Evolutionary conservation across 2,113 vertebrate genomes (phyloP).

Genomic region (Ramphastos sulfuratus): DNA sequence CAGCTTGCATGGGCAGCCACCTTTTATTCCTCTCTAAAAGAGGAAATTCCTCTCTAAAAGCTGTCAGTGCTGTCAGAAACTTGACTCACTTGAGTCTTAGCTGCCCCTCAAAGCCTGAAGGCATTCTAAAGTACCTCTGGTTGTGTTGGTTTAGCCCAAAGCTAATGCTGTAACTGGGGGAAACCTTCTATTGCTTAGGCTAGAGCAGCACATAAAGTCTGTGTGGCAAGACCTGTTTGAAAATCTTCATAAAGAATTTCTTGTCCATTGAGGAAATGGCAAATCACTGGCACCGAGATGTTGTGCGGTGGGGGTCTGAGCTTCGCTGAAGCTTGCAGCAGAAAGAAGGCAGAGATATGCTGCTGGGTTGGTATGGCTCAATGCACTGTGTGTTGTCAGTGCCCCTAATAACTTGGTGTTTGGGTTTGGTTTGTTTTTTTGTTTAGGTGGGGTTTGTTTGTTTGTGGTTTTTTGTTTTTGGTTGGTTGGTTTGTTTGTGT

Average conservation of each 20-base stretch:
- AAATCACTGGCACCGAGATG: not conserved
- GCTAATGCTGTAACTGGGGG: not conserved
- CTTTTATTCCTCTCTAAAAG: not conserved
- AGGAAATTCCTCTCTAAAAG: too few relatives aligned
- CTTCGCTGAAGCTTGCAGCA: not conserved
- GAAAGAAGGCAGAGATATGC: not conserved
- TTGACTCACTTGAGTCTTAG: not conserved
- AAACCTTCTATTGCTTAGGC: not conserved
- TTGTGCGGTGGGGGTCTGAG: not conserved
- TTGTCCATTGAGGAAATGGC: fast-evolving
- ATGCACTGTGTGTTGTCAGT: not conserved
- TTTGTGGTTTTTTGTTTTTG: too few relatives aligned
- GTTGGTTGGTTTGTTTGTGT: too few relatives aligned
- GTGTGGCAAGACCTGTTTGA: not conserved
- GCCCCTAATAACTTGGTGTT: not conserved
- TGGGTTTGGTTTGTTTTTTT: too few relatives aligned
- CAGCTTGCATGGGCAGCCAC: not conserved
- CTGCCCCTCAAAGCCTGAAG: not conserved
- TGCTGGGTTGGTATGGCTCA: not conserved
- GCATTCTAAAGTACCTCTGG: not conserved
- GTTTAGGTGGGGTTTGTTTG: too few relatives aligned
- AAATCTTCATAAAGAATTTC: not conserved
- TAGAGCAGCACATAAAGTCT: not conserved
- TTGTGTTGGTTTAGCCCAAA: not conserved
- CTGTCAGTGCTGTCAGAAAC: not conserved